phyloP scores from a whole-genome alignment of 1,140 invertebrate species.

The Habropoda laboriosa region DNA sequence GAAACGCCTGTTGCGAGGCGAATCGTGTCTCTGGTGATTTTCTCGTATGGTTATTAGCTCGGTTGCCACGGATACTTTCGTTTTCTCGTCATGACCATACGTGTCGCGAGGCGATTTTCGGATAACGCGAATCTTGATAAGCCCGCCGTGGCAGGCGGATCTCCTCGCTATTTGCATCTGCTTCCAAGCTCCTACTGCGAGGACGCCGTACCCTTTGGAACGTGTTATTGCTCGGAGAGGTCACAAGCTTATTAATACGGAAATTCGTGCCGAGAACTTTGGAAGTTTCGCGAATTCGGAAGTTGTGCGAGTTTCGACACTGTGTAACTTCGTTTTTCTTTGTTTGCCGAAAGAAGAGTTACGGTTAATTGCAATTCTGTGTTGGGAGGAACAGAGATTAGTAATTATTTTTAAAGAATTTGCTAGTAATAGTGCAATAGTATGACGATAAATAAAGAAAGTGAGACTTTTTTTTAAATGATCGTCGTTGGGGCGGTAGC shows the following conservation, averaged over 20 bases:
- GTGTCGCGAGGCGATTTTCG: conserved; percentile 35
- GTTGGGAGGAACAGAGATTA: too few relatives aligned
- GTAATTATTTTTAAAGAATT: too few relatives aligned
- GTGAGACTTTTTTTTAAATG: too few relatives aligned
- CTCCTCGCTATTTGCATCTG: conserved; percentile 2
- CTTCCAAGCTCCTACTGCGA: neutral
- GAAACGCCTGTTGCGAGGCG: conserved; percentile 14
- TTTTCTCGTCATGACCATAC: conserved; percentile 19
- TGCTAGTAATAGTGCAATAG: too few relatives aligned
- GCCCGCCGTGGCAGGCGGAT: neutral
- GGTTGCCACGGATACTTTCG: conserved; percentile 29
- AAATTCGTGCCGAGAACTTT: neutral
- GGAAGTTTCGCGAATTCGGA: too few relatives aligned
- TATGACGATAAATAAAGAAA: too few relatives aligned
- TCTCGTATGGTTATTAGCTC: conserved; percentile 39
- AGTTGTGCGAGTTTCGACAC: too few relatives aligned
- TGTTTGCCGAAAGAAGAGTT: too few relatives aligned
- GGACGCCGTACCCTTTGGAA: neutral
- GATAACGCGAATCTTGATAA: conserved; percentile 55
- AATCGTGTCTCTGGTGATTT: conserved; percentile 37
- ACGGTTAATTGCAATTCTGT: too few relatives aligned
- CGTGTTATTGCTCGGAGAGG: too few relatives aligned
- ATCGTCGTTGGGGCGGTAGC: too few relatives aligned
- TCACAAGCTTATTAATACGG: neutral
- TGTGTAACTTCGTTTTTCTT: too few relatives aligned